Base-by-base conservation (phyloP, 2,113 vertebrate species). In the Pteropus alecto region DNA sequence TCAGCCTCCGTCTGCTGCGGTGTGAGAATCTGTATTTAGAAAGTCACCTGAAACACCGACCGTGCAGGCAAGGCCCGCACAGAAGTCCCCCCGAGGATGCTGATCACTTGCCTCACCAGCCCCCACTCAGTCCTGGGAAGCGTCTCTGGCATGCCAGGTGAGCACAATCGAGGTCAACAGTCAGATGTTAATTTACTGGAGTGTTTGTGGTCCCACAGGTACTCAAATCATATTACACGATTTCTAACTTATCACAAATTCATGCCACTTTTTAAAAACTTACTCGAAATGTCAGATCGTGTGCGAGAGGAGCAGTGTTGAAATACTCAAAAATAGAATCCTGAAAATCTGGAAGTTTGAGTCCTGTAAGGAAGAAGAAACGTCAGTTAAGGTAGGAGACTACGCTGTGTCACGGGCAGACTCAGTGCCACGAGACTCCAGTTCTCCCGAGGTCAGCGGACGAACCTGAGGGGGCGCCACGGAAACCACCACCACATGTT, bases 291-390 rank as follows among this genome's bases (percentile, higher is more conserved):
- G 99, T 99, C 89, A 99, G 98, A 97, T 99, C 99, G 11, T 99
- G 99, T n/a, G 99, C 99, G 96, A 99, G 98, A 78, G 99, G 99
- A 70, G 99, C 99, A 0, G 99, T 99, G 98, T 99, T 99, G 98
- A 99, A 99, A 94, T 99, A 99, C 41, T 99, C 99, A 98, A 99
- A 99, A 93, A 99, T 99, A 58, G 99, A 99, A 96, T 99, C 99
- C 94, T 99, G 99, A 96, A 99, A 99, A 88, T 99, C 99, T 24
- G 99, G 99, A 79, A 99, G 99, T 97, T 99, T 99, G 70, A 99
- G 98, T 92, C 99, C 99, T 99, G 97, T 86, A 98, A 97, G 58
- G 95, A 79, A 58, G 68, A 87, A 87, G 83, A 3, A 61, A 56
- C 70, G n/a, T 46, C 67, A 6, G 84, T 35, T 60, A 63, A 6